These are phyloP conservation scores for Montipora cactus DNA, from an alignment of 64 coral and sea anemone genomes.

Conservation along the genomic window DNA sequence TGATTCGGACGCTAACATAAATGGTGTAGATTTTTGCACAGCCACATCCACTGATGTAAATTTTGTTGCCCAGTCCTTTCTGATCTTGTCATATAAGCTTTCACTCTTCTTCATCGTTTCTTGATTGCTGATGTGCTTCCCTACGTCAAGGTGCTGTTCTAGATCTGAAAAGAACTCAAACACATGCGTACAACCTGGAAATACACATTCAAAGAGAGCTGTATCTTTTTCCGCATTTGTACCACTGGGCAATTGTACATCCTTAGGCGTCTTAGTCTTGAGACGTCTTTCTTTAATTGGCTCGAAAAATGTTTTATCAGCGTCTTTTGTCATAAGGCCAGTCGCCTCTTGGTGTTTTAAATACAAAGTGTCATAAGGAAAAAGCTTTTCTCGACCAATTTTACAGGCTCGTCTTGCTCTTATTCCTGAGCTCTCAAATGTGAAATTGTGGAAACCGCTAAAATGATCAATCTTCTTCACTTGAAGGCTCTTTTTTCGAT, in stretches of 20 bases:
- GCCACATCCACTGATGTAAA: constrained; percentile 54
- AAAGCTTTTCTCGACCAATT: constrained; percentile 56
- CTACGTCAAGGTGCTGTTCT: constrained; percentile 62
- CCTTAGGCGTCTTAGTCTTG: not conserved
- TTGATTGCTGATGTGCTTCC: constrained; percentile 23
- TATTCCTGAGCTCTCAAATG: constrained; percentile 27
- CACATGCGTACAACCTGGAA: constrained; percentile 29
- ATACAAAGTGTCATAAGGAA: constrained; percentile 49
- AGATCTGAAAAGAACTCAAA: constrained; percentile 35
- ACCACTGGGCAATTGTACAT: too few relatives aligned
- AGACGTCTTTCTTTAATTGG: constrained; percentile 23
- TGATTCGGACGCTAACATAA: constrained; percentile 3
- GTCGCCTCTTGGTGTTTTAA: constrained; percentile 63
- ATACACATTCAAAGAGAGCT: constrained; percentile 19
- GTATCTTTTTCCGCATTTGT: too few relatives aligned
- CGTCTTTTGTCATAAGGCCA: constrained; percentile 28
- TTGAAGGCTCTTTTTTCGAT: constrained; percentile 18
- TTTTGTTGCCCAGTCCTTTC: constrained; percentile 64
- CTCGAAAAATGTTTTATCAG: constrained; percentile 2
- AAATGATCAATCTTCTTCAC: constrained; percentile 48
- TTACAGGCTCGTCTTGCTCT: constrained; percentile 22
- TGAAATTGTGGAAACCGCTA: constrained; percentile 61
- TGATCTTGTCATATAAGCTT: constrained; percentile 10
- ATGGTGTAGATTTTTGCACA: not conserved
- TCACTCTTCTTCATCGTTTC: not conserved